phyloP scores from a whole-genome alignment of 2,113 vertebrate species.

The Muntiacus muntjak region DNA sequence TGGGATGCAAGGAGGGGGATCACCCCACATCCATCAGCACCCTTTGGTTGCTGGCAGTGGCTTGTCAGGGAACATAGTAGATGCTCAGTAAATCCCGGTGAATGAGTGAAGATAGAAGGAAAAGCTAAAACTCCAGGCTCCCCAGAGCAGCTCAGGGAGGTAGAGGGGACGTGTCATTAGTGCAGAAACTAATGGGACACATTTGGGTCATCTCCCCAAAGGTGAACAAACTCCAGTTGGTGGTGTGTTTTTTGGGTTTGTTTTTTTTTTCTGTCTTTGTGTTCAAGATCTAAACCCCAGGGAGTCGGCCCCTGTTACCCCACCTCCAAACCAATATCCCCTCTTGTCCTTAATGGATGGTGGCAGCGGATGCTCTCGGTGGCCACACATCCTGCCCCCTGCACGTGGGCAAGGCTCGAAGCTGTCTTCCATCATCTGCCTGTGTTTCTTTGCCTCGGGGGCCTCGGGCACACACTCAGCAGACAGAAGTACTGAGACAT shows the following conservation, averaged over 20 bases:
- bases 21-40: neutral
- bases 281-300: neutral
- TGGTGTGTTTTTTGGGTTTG: neutral
- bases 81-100: neutral
- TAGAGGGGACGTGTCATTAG: neutral
- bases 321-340: neutral
- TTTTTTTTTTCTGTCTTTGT: neutral
- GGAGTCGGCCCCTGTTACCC: neutral
- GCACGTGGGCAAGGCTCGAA: fast-evolving
- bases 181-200: neutral
- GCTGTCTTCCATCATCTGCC: neutral
- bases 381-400: neutral
- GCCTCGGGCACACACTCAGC: neutral
- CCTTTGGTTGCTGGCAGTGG: neutral
- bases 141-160: neutral
- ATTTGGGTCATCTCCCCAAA: neutral
- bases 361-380: fast-evolving
- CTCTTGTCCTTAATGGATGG: neutral
- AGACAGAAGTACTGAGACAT: neutral
- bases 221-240: neutral
- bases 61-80: neutral
- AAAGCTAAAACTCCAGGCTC: neutral
- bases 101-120: neutral
- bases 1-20: neutral
- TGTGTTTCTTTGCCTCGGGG: neutral